These are phyloP conservation scores for Geophilus truncorum DNA, from an alignment of 2,888 invertebrate species.

Conservation along the genomic window DNA sequence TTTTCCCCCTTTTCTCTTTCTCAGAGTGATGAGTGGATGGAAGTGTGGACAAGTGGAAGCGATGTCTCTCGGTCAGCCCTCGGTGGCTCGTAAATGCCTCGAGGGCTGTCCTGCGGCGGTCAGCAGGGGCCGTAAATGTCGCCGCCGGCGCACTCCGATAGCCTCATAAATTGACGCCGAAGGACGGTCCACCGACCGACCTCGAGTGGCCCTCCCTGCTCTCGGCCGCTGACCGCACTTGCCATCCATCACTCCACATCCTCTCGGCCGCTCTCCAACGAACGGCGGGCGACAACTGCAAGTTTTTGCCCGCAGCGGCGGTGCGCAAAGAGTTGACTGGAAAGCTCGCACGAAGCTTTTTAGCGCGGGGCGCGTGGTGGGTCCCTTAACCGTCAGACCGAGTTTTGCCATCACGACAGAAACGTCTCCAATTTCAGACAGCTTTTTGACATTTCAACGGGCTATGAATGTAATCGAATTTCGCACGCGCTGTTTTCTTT, in stretches of 20 bases:
- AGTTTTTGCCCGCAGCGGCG: not conserved
- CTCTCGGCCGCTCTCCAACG: not conserved
- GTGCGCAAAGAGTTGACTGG: not conserved
- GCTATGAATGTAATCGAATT: conserved; percentile 32
- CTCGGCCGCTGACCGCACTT: conserved; percentile 10
- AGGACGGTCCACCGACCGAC: conserved; percentile 20
- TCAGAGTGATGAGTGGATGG: conserved; percentile 5
- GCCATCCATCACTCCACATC: not conserved
- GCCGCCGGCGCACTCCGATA: conserved; percentile 16
- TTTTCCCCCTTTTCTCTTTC: not conserved
- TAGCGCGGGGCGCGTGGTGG: not conserved
- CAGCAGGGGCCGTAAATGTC: conserved; percentile 14
- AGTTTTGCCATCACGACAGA: conserved; percentile 16
- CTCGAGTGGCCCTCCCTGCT: conserved; percentile 20
- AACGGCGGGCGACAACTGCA: not conserved
- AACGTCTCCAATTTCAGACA: conserved; percentile 29
- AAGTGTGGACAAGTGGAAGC: conserved; percentile 15
- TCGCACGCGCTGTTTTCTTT: conserved; percentile 28
- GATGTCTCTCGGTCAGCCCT: conserved; percentile 20
- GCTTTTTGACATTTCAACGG: conserved; percentile 32
- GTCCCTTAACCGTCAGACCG: conserved; percentile 16
- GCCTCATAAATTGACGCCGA: conserved; percentile 7
- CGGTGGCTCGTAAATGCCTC: conserved; percentile 15
- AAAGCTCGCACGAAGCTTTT: not conserved
- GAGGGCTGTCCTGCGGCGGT: conserved; percentile 20